Percentiles rank a stretch among this genome's conserved stretches.
phyloP scores from a whole-genome alignment of 2,888 invertebrate genomes.

The Cremastobaeus sp. region DNA sequence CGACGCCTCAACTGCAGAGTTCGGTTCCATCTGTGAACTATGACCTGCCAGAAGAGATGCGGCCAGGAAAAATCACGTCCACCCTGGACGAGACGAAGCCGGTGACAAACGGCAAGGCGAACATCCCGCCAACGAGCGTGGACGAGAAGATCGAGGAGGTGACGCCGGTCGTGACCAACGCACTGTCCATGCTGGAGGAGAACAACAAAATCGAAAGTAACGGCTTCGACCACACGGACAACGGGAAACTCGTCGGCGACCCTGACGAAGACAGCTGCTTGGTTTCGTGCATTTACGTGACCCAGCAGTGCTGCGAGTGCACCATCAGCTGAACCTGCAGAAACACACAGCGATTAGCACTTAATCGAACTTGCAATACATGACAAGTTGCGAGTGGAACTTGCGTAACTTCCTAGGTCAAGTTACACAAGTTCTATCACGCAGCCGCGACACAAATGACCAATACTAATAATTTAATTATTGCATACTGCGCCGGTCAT shows the following conservation, averaged over 20 bases:
- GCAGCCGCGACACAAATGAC: not conserved
- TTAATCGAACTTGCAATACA: not conserved
- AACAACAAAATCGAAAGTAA: slow-evolving; percentile 71
- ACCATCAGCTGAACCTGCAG: slow-evolving; percentile 74
- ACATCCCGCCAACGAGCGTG: slow-evolving; percentile 27
- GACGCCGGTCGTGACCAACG: slow-evolving; percentile 66
- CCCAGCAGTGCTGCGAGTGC: slow-evolving; percentile 84
- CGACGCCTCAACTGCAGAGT: slow-evolving; percentile 68
- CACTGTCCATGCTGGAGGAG: slow-evolving; percentile 69
- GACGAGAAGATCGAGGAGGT: slow-evolving; percentile 70
- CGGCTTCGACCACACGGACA: slow-evolving; percentile 65
- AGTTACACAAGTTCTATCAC: not conserved
- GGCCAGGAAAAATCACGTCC: slow-evolving; percentile 65
- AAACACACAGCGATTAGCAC: not conserved
- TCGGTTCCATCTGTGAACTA: slow-evolving; percentile 67
- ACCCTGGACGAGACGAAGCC: slow-evolving; percentile 60
- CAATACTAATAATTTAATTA: not conserved
- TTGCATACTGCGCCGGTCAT: no score
- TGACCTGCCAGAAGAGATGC: slow-evolving; percentile 71
- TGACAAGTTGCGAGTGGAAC: not conserved
- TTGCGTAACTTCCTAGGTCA: not conserved
- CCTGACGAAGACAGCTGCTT: slow-evolving; percentile 81
- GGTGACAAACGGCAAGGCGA: slow-evolving; percentile 53
- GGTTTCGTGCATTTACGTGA: slow-evolving; percentile 82
- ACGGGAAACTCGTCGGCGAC: slow-evolving; percentile 68